Conservation (phyloP, 2,113 vertebrate species). For the Elaphurus davidianus region DNA sequence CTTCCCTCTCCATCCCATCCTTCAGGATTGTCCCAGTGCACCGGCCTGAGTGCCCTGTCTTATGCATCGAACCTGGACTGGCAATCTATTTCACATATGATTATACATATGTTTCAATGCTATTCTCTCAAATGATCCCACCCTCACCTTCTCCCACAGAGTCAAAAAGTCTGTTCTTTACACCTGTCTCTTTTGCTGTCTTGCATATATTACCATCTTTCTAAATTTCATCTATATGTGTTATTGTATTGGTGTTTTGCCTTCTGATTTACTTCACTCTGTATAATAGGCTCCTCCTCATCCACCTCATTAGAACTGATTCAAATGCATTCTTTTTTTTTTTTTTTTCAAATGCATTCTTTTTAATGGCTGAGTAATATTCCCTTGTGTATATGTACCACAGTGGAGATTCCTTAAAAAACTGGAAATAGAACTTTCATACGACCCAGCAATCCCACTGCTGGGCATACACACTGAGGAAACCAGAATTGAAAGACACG, state of each 20-base stretch:
- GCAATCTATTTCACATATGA: background rate
- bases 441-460: background rate
- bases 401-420: background rate
- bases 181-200: background rate
- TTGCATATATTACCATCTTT: background rate
- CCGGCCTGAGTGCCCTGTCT: accelerated
- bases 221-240: background rate
- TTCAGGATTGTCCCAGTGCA: accelerated
- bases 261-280: background rate
- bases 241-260: background rate
- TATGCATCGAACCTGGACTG: background rate
- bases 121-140: background rate
- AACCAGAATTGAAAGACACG: background rate
- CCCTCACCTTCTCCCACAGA: background rate
- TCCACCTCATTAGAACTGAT: background rate
- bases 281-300: background rate
- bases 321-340: background rate
- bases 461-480: background rate
- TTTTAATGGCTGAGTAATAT: background rate
- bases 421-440: background rate
- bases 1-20: background rate
- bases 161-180: background rate
- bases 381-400: background rate
- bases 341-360: background rate
- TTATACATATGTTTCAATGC: background rate